Conservation (phyloP, 1,140 invertebrate species). For the Conus ventricosus region DNA sequence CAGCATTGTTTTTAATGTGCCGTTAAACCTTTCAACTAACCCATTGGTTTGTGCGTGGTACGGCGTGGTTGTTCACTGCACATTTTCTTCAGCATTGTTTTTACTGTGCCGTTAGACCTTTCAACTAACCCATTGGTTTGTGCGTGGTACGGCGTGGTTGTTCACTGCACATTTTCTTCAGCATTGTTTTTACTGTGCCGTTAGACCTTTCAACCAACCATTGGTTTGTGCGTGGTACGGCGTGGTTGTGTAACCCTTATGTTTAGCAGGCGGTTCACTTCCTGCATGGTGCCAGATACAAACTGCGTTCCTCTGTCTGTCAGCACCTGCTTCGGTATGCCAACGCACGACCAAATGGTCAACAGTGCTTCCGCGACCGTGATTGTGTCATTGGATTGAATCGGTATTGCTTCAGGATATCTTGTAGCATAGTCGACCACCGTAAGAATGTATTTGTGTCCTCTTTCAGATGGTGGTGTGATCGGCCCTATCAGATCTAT, state of each 20-base stretch:
- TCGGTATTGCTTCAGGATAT: constrained; percentile 52
- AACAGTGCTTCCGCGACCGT: no score
- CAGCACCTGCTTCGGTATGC: no score
- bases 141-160: no score
- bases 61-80: no score
- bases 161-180: constrained; percentile 27
- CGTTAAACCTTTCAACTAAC: no score
- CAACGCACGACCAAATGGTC: no score
- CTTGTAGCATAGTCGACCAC: constrained; percentile 43
- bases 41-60: no score
- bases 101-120: no score
- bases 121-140: no score
- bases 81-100: no score
- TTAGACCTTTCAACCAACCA: constrained; percentile 61
- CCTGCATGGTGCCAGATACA: constrained; percentile 41
- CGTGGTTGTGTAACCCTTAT: constrained; percentile 40
- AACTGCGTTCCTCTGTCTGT: constrained; percentile 53
- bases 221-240: constrained; percentile 52
- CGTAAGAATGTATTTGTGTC: constrained; percentile 47
- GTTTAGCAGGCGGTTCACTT: constrained; percentile 37
- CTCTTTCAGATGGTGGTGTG: constrained; percentile 38
- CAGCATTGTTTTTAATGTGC: no score
- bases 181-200: constrained; percentile 56
- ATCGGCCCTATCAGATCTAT: constrained; percentile 51
- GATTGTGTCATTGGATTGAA: constrained; percentile 48